Percentiles rank a stretch among this genome's conserved stretches.
Conservation (phyloP, 2,113 vertebrate genomes). For the Alexandromys fortis region DNA sequence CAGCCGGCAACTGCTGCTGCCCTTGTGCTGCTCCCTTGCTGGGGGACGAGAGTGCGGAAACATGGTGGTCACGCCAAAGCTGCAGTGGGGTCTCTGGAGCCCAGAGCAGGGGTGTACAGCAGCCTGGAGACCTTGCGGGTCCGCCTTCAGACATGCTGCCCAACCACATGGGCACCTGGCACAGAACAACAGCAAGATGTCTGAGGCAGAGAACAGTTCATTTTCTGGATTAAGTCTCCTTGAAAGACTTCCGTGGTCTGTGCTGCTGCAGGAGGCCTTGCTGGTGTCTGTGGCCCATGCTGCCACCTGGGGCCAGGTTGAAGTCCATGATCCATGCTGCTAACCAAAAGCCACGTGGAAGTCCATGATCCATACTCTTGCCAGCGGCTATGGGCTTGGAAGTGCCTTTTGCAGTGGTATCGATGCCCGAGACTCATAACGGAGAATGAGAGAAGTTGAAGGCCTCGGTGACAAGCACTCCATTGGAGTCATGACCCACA, state of each 20-base stretch:
- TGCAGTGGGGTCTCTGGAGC: background rate
- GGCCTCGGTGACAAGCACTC: background rate
- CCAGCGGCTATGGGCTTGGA: too few relatives aligned
- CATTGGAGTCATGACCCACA: background rate
- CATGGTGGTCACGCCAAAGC: background rate
- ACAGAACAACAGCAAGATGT: too few relatives aligned
- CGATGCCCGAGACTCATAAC: background rate
- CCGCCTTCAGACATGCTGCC: too few relatives aligned
- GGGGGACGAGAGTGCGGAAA: background rate
- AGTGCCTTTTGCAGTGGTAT: background rate
- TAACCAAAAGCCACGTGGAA: too few relatives aligned
- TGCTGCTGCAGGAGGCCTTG: too few relatives aligned
- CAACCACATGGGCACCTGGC: background rate
- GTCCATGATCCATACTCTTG: too few relatives aligned
- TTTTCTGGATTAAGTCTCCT: too few relatives aligned
- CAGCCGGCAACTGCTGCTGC: background rate
- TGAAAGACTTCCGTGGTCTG: too few relatives aligned
- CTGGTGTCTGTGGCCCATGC: background rate
- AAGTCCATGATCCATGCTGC: background rate
- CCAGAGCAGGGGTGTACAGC: background rate
- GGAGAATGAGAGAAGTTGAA: background rate
- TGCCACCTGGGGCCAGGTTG: background rate
- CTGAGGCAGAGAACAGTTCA: background rate
- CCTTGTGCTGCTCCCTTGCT: background rate
- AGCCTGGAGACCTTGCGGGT: background rate